Percentiles rank a stretch among this genome's conserved stretches.
phyloP scores from a whole-genome alignment of 2,797 vertebrate species.

The Protosalanx chinensis region DNA sequence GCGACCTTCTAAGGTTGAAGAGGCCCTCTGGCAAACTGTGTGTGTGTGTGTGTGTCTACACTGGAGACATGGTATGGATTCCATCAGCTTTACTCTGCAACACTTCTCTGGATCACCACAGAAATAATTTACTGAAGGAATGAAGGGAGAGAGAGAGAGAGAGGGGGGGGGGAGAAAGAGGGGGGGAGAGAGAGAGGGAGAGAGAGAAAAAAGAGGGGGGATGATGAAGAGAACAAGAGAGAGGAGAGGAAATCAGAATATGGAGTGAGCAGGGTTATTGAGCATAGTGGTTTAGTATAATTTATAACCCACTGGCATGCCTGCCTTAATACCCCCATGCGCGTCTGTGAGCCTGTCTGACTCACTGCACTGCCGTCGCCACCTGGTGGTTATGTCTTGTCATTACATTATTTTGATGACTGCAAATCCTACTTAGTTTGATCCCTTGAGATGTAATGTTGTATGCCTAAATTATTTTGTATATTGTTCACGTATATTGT shows the following conservation, averaged over 20 bases:
- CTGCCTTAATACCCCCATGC: background rate
- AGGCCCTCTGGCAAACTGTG: background rate
- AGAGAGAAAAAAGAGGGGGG: background rate
- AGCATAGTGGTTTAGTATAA: slow-evolving; percentile 5
- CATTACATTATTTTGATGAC: slow-evolving; percentile 26
- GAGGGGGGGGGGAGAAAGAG: background rate
- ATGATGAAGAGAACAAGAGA: background rate
- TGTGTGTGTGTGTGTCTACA: no score
- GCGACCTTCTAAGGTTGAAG: slow-evolving; percentile 2
- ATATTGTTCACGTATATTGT: no score
- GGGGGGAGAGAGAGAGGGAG: background rate
- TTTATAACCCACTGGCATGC: background rate
- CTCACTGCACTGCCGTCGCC: slow-evolving; percentile 24
- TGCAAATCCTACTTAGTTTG: background rate
- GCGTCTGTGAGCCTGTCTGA: background rate
- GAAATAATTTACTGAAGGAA: slow-evolving; percentile 5
- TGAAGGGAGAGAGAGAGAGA: background rate
- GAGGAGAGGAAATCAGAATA: no score
- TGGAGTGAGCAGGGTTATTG: no score
- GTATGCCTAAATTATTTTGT: no score
- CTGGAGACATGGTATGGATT: background rate
- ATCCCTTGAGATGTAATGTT: background rate
- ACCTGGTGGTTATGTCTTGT: slow-evolving; percentile 28
- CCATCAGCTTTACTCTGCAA: background rate
- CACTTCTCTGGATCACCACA: background rate